Evolutionary conservation across 2,888 invertebrate species (phyloP).

Genomic region (Acrocera orbiculus): DNA sequence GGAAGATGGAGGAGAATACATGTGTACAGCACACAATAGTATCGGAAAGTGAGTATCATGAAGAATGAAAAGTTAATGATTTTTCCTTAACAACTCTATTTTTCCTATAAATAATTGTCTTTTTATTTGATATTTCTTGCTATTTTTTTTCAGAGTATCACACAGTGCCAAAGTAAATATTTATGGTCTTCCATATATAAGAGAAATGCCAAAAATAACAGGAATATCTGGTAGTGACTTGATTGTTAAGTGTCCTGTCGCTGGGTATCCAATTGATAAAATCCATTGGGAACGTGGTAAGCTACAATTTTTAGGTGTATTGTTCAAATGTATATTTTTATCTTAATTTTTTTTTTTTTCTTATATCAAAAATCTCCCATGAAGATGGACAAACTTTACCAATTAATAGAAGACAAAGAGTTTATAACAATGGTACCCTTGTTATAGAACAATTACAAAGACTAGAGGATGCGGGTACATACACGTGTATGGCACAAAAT

Average conservation of each 20-base stretch:
- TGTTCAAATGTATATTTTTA: not conserved
- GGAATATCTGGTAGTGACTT: conserved; percentile 72
- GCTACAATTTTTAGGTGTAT: conserved; percentile 17
- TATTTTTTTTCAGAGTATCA: conserved; percentile 33
- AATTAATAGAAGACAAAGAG: conserved; percentile 69
- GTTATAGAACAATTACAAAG: conserved; percentile 73
- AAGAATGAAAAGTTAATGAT: conserved; percentile 9
- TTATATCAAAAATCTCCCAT: no score
- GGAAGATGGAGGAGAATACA: conserved; percentile 80
- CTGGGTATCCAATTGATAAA: conserved; percentile 73
- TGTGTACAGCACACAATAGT: conserved; percentile 67
- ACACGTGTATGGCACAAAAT: conserved; percentile 78
- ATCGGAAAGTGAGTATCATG: conserved; percentile 43
- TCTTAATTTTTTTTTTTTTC: conserved; percentile 8
- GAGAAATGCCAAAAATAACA: conserved; percentile 75
- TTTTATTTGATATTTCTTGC: not conserved
- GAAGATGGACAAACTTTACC: conserved; percentile 76
- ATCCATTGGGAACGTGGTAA: conserved; percentile 82
- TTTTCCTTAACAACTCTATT: conserved; percentile 6
- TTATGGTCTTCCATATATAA: conserved; percentile 69
- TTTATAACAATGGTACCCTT: conserved; percentile 71
- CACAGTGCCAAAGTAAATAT: conserved; percentile 78
- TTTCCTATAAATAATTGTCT: not conserved
- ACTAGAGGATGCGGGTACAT: conserved; percentile 70
- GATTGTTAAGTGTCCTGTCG: conserved; percentile 75